Percentiles rank a stretch among this genome's conserved stretches.
Conservation (phyloP, 2,797 vertebrate species). For the Gambelia wislizenii region DNA sequence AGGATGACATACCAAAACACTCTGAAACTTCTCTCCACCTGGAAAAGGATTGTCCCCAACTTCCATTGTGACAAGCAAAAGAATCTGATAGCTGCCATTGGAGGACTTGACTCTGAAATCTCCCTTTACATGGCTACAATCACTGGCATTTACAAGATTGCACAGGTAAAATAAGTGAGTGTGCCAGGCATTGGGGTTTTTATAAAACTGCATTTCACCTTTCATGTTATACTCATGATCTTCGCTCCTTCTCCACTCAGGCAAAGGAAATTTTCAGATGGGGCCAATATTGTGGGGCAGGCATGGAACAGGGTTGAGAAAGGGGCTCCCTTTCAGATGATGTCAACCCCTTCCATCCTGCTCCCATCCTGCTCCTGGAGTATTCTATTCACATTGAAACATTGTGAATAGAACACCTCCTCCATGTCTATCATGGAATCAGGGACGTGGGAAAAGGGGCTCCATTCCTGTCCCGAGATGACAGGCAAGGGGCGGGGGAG, state of each 20-base stretch:
- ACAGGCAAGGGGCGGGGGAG: too few relatives aligned
- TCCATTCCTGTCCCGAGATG: too few relatives aligned
- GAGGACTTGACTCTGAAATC: not conserved
- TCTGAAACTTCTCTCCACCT: not conserved
- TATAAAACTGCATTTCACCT: not conserved
- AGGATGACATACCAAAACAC: slow-evolving; percentile 13
- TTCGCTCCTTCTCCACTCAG: not conserved
- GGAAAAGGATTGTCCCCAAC: slow-evolving; percentile 1
- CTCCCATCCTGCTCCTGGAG: too few relatives aligned
- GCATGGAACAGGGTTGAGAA: too few relatives aligned
- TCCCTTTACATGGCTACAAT: not conserved
- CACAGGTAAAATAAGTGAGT: not conserved
- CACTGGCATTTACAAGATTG: not conserved
- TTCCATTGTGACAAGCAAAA: not conserved
- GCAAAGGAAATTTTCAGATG: too few relatives aligned
- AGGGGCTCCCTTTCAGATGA: too few relatives aligned
- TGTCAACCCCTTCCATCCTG: too few relatives aligned
- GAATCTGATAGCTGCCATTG: not conserved
- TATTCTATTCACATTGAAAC: too few relatives aligned
- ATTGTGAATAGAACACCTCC: too few relatives aligned
- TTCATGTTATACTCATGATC: not conserved
- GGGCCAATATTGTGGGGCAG: too few relatives aligned
- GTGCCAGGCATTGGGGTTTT: not conserved
- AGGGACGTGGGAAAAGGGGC: too few relatives aligned
- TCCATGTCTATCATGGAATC: too few relatives aligned